These are phyloP conservation scores for Colletes latitarsis DNA, from an alignment of 1,140 invertebrate species.

Conservation along the genomic window DNA sequence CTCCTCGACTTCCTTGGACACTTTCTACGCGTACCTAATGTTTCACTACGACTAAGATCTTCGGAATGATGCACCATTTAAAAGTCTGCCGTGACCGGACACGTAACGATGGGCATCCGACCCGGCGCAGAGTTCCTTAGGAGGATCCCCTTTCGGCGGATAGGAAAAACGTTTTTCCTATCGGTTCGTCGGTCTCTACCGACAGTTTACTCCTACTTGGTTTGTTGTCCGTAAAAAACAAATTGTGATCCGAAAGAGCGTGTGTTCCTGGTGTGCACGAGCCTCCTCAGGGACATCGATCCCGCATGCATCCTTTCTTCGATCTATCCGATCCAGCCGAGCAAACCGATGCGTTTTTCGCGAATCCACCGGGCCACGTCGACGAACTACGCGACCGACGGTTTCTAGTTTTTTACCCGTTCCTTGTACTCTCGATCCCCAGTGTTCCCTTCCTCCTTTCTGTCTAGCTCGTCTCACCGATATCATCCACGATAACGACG, in stretches of 20 bases:
- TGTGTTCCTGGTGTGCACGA: constrained; percentile 1
- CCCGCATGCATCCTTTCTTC: constrained; percentile 5
- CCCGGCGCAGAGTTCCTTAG: neutral
- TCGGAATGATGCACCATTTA: constrained; percentile 77
- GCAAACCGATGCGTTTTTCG: neutral
- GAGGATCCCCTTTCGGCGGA: constrained; percentile 1
- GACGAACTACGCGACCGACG: neutral
- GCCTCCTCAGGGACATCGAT: neutral
- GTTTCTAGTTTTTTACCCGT: too few species aligned
- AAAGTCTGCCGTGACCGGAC: constrained; percentile 60
- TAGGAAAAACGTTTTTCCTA: neutral
- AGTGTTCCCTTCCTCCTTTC: neutral
- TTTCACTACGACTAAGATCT: constrained; percentile 76
- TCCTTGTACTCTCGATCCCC: constrained; percentile 4
- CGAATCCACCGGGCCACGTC: neutral
- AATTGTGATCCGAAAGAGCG: neutral
- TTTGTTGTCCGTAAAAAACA: neutral
- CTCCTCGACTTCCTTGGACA: constrained; percentile 77
- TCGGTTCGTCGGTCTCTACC: neutral
- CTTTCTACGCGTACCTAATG: constrained; percentile 76
- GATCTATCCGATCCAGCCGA: neutral
- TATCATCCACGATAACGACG: constrained; percentile 57
- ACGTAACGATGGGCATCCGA: constrained; percentile 22
- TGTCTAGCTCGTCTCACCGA: constrained; percentile 23
- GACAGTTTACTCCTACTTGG: neutral